These are phyloP conservation scores for Argyresthia goedartella DNA, from an alignment of 2,888 invertebrate species.

Conservation along the genomic window DNA sequence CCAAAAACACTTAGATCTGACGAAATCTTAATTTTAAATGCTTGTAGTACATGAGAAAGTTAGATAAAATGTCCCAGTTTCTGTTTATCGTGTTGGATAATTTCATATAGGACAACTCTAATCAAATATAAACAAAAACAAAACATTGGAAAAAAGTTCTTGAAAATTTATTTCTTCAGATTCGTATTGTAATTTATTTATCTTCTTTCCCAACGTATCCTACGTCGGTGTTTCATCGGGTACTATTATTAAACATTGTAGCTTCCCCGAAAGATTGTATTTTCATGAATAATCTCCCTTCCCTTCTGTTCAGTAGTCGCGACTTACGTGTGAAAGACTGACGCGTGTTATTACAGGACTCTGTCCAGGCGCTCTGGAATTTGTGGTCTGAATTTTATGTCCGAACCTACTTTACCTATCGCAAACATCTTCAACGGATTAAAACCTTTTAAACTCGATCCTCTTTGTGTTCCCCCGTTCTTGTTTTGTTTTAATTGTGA, in stretches of 20 bases:
- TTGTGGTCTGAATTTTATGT: too few relatives aligned
- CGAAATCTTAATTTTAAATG: too few relatives aligned
- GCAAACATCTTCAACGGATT: neutral
- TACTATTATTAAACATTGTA: slow-evolving; percentile 45
- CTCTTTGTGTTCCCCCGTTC: too few relatives aligned
- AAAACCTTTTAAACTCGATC: neutral
- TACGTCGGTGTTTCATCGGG: slow-evolving; percentile 18
- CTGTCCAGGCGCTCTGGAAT: slow-evolving; percentile 34
- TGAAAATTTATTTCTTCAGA: too few relatives aligned
- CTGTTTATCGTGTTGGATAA: too few relatives aligned
- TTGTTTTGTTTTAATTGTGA: too few relatives aligned
- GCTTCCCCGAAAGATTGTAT: slow-evolving; percentile 46
- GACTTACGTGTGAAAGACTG: slow-evolving; percentile 37
- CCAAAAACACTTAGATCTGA: too few relatives aligned
- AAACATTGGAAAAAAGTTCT: too few relatives aligned
- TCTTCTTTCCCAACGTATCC: neutral
- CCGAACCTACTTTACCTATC: slow-evolving; percentile 16
- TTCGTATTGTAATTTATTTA: neutral
- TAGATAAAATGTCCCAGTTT: too few relatives aligned
- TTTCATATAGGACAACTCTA: too few relatives aligned
- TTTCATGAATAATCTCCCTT: slow-evolving; percentile 29
- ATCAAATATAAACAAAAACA: too few relatives aligned
- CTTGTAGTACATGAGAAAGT: too few relatives aligned
- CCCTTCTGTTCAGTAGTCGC: slow-evolving; percentile 41
- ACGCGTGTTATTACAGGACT: slow-evolving; percentile 44